These are phyloP conservation scores for Conomelus anceps DNA, from an alignment of 2,888 invertebrate species.

Conservation along the genomic window DNA sequence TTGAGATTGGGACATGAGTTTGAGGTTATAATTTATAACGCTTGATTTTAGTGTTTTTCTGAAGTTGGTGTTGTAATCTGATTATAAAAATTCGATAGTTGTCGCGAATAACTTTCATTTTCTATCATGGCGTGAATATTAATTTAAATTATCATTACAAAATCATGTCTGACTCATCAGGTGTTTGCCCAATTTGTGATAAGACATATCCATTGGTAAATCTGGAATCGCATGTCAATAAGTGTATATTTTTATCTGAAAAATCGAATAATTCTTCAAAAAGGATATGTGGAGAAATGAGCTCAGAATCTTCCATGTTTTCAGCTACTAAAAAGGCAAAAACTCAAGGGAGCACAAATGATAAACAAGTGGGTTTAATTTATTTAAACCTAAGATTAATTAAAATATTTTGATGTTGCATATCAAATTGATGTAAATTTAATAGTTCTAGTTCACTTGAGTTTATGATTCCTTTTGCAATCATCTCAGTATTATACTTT, in stretches of 20 bases:
- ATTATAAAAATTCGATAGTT: no score
- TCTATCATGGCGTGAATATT: no score
- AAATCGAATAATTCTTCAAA: conserved; percentile 14
- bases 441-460: no score
- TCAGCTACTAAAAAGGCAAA: not conserved
- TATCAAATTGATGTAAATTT: not conserved
- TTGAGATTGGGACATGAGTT: no score
- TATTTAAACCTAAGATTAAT: not conserved
- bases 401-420: not conserved
- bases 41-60: no score
- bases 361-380: not conserved
- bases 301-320: not conserved
- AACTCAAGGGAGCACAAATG: not conserved
- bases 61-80: no score
- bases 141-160: no score
- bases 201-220: conserved; percentile 46
- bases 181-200: conserved; percentile 58
- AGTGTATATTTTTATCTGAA: conserved; percentile 60
- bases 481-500: no score
- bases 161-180: not conserved
- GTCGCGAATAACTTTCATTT: no score
- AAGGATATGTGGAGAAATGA: conserved; percentile 14
- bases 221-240: conserved; percentile 61
- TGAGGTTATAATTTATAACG: no score
- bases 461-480: no score